These are phyloP conservation scores for Hirundichthys speculiger DNA, from an alignment of 2,113 vertebrate species.

Conservation along the genomic window DNA sequence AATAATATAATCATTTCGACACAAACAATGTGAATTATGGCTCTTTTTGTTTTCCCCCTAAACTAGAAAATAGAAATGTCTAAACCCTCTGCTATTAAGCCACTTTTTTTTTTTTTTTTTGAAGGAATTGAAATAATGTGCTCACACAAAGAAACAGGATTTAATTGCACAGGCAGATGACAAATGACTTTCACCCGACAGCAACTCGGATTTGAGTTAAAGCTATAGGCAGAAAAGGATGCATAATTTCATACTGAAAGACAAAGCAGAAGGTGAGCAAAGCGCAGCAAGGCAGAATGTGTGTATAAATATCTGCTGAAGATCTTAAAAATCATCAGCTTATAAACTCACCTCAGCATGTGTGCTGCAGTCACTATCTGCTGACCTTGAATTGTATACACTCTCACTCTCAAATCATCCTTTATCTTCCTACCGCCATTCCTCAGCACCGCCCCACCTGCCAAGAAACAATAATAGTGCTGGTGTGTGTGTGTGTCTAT, in stretches of 20 bases:
- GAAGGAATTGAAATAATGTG: slow-evolving; percentile 45
- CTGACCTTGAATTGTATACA: slow-evolving; percentile 58
- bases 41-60: slow-evolving; percentile 1
- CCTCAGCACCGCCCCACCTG: slow-evolving; percentile 44
- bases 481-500: too few relatives aligned
- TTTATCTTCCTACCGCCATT: slow-evolving; percentile 51
- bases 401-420: slow-evolving; percentile 53
- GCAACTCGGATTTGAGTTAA: slow-evolving; percentile 10
- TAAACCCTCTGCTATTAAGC: slow-evolving; percentile 23
- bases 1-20: slow-evolving; percentile 24
- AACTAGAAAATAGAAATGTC: slow-evolving; percentile 38
- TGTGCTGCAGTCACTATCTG: slow-evolving; percentile 30
- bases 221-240: background rate
- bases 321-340: slow-evolving; percentile 43
- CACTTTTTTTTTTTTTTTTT: slow-evolving; percentile 24
- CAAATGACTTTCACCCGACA: slow-evolving; percentile 31
- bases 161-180: slow-evolving; percentile 38
- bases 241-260: slow-evolving; percentile 14
- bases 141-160: slow-evolving; percentile 43
- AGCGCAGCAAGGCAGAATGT: too few relatives aligned
- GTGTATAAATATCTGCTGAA: background rate
- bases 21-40: slow-evolving; percentile 7
- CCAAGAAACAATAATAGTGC: slow-evolving; percentile 54
- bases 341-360: slow-evolving; percentile 20
- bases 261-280: slow-evolving; percentile 27